phyloP scores from a whole-genome alignment of 1,140 invertebrate species.

The Macrobrachium rosenbergii region DNA sequence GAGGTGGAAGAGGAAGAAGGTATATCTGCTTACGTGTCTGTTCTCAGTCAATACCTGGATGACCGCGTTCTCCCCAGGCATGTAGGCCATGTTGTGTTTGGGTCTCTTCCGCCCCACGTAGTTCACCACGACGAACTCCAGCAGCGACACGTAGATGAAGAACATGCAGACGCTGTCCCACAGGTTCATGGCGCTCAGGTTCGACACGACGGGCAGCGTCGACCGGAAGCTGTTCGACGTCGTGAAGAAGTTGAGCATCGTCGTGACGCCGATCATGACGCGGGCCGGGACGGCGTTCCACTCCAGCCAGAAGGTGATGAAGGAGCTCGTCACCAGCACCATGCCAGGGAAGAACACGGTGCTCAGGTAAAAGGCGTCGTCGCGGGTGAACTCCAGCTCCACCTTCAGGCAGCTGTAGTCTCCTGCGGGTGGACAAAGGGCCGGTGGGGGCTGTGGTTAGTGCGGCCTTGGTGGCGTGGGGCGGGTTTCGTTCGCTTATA shows the following conservation, averaged over 20 bases:
- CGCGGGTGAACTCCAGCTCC: conserved; percentile 81
- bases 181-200: conserved; percentile 94
- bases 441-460: neutral
- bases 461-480: neutral
- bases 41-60: conserved; percentile 80
- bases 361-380: conserved; percentile 95
- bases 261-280: conserved; percentile 85
- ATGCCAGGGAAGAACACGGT: conserved; percentile 96
- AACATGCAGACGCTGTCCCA: conserved; percentile 97
- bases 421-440: conserved; percentile 74
- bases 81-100: conserved; percentile 88
- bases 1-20: neutral
- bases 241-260: conserved; percentile 98
- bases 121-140: conserved; percentile 95
- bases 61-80: conserved; percentile 89
- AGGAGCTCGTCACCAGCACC: conserved; percentile 94
- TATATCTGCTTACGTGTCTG: conserved; percentile 54
- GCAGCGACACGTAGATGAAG: conserved; percentile 93
- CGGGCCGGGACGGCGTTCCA: conserved; percentile 95
- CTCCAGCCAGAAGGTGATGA: conserved; percentile 95
- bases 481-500: no score
- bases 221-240: conserved; percentile 75
- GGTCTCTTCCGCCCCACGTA: conserved; percentile 82
- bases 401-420: conserved; percentile 95
- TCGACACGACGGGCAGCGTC: conserved; percentile 92